Percentiles rank a stretch among this genome's conserved stretches.
Evolutionary conservation across 2,113 vertebrate species (phyloP).

Genomic region (Oreochromis tanganicae): DNA sequence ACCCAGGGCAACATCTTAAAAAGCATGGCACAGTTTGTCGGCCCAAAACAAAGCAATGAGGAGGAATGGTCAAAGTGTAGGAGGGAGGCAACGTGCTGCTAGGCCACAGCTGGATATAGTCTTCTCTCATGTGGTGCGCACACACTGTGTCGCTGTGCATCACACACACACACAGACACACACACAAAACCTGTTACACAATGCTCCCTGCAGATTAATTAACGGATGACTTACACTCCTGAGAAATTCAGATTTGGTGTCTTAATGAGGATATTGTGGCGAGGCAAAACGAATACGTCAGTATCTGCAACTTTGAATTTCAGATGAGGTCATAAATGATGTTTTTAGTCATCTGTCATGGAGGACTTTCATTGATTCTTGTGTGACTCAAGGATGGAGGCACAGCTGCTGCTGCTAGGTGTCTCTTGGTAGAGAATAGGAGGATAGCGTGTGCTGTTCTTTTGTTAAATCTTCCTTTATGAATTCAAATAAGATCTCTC

Average conservation of each 20-base stretch:
- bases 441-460: background rate
- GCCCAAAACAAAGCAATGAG: background rate
- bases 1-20: background rate
- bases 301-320: slow-evolving; percentile 74
- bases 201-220: slow-evolving; percentile 14
- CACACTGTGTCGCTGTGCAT: background rate
- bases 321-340: background rate
- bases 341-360: background rate
- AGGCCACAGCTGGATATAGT: slow-evolving; percentile 7
- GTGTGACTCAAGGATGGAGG: background rate
- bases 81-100: slow-evolving; percentile 50
- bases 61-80: background rate
- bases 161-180: background rate
- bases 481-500: background rate
- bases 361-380: background rate
- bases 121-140: background rate
- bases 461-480: background rate
- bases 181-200: slow-evolving; percentile 30
- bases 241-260: background rate
- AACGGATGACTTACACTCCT: background rate
- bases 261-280: slow-evolving; percentile 47
- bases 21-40: background rate
- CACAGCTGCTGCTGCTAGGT: background rate
- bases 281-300: slow-evolving; percentile 58
- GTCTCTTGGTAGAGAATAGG: background rate